Base-by-base conservation (phyloP, 2,113 vertebrate species). In the Melospiza georgiana region DNA sequence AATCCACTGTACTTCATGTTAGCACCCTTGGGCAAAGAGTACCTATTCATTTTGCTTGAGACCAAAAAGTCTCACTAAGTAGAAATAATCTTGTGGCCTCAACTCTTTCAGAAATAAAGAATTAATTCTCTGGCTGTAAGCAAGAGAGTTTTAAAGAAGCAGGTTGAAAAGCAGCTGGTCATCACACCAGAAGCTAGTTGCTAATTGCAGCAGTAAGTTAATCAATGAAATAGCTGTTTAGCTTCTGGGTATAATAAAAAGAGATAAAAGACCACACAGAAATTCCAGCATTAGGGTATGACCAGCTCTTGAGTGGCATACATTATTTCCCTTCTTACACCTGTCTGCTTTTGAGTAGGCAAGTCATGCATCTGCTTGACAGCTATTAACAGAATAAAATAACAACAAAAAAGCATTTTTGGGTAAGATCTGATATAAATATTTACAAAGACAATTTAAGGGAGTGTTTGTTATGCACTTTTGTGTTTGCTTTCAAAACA, bases 401-500 rank as follows among this genome's bases (percentile, higher is more conserved):
- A 93, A 94, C 72, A 96, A 84, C 67, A 90, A 85, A 90, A 94
- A 89, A 69, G 13, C 49, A 37, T 77, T 94, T 93, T 81, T 3
- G 41, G 33, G 77, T 80, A 82, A 96, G 77, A 93, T 75, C 75
- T 89, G 88, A 95, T 94, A 95, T 93, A 96, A 97, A 96, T 95
- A 97, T 96, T 97, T 96, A 96, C 81, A 88, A 92, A 97, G 92
- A 94, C 62, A 87, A 90, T 87, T 93, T 97, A 92, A 95, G 80
- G 46, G 81, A 91, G 31, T 94, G 89, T 91, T 90, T 94, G 54
- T 92, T 90, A 86, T 89, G 80, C 95, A 85, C 76, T 95, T 94
- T 95, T 85, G 44, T 96, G 81, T 95, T 96, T 97, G 94, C 67
- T 91, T 97, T 97, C 95, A 96, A 97, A 94, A 96, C 87, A 90